A percentile compares a stretch with the other conserved stretches of the same genome.
Conservation (phyloP, 2,113 vertebrate species). For the Coptodon bakossiorum region DNA sequence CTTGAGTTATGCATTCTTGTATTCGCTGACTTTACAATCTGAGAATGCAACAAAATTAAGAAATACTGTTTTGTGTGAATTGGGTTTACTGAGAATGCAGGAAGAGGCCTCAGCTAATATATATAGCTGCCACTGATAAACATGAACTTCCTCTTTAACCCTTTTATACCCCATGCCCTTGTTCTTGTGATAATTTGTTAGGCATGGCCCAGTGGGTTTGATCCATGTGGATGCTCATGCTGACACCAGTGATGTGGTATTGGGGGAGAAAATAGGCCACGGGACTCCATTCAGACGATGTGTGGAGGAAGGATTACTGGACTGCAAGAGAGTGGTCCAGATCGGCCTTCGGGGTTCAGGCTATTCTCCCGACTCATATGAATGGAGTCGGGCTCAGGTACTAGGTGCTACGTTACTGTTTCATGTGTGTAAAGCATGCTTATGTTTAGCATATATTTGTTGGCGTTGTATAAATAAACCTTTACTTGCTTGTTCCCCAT, state of each 20-base stretch:
- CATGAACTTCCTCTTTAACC: background rate
- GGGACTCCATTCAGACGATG: conserved; percentile 87
- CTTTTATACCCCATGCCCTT: background rate
- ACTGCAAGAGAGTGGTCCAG: conserved; percentile 83
- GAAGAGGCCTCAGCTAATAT: background rate
- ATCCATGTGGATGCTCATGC: conserved; percentile 90
- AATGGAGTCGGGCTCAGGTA: conserved; percentile 83
- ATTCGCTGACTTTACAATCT: background rate
- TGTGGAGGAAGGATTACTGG: conserved; percentile 85
- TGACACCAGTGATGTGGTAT: conserved; percentile 73
- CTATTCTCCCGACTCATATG: conserved; percentile 70
- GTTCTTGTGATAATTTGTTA: conserved; percentile 15
- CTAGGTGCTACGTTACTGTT: background rate
- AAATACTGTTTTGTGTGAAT: background rate
- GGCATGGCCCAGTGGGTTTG: conserved; percentile 85
- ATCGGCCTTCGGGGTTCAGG: conserved; percentile 85
- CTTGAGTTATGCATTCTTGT: background rate
- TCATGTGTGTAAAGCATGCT: background rate
- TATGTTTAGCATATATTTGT: background rate
- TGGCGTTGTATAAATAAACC: background rate
- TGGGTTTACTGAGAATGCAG: background rate
- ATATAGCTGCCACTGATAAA: background rate
- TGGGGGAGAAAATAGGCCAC: conserved; percentile 86
- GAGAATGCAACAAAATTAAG: background rate
- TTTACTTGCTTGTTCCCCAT: background rate